Evolutionary conservation across 2,888 invertebrate species (phyloP).

Genomic region (Lymantria dispar): DNA sequence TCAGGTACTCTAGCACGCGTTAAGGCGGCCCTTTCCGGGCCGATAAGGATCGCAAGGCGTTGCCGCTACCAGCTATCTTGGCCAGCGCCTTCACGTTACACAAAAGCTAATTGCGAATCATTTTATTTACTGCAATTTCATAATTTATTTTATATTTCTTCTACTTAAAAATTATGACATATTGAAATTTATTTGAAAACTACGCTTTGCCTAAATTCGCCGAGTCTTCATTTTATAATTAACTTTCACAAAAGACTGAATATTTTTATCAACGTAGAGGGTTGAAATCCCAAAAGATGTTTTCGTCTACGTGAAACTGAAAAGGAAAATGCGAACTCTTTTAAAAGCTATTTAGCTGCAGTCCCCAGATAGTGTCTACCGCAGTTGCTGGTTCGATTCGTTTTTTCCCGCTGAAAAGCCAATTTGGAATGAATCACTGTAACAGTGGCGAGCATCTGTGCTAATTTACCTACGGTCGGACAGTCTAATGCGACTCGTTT

Average conservation of each 20-base stretch:
- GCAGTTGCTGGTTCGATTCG: slow-evolving; percentile 51
- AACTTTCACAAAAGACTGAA: slow-evolving; percentile 5
- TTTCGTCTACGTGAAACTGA: slow-evolving; percentile 33
- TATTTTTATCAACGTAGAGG: slow-evolving; percentile 9
- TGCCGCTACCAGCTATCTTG: slow-evolving; percentile 58
- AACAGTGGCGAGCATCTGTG: slow-evolving; percentile 81
- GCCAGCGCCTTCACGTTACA: slow-evolving; percentile 62
- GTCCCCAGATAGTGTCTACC: slow-evolving; percentile 70
- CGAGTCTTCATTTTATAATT: slow-evolving; percentile 4
- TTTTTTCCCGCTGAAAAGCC: slow-evolving; percentile 79
- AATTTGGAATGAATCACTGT: slow-evolving; percentile 82
- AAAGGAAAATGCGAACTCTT: slow-evolving; percentile 61
- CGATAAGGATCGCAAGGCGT: slow-evolving; percentile 70
- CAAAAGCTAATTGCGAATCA: slow-evolving; percentile 62
- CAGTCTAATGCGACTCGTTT: slow-evolving; percentile 80
- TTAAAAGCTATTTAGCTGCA: slow-evolving; percentile 72
- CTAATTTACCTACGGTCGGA: slow-evolving; percentile 82
- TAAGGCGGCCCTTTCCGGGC: slow-evolving; percentile 53
- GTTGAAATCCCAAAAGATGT: slow-evolving; percentile 30
- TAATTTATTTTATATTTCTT: neutral
- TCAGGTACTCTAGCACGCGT: slow-evolving; percentile 58
- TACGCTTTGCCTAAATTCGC: neutral
- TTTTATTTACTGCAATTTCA: slow-evolving; percentile 53
- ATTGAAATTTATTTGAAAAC: neutral
- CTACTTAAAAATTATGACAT: neutral